Percentiles rank a stretch among this genome's conserved stretches.
Evolutionary conservation across 2,113 vertebrate genomes (phyloP).

Genomic region (Muntiacus reevesi): DNA sequence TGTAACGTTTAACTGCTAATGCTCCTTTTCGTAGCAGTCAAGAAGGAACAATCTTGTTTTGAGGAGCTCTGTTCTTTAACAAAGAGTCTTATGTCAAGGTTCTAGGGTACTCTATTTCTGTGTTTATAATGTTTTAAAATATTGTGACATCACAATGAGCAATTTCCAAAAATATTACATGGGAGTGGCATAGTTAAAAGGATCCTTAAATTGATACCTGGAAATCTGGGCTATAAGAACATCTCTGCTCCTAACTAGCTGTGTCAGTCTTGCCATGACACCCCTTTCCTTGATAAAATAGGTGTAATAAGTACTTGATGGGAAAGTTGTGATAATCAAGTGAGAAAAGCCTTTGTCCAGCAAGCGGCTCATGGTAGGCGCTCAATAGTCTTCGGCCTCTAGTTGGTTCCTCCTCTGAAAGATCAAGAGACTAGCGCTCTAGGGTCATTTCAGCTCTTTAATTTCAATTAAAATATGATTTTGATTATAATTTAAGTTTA

Average conservation of each 20-base stretch:
- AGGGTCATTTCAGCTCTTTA: not conserved
- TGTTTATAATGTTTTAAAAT: not conserved
- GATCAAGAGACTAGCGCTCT: not conserved
- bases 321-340: not conserved
- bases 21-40: not conserved
- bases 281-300: not conserved
- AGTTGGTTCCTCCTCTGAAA: not conserved
- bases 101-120: not conserved
- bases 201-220: not conserved
- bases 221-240: not conserved
- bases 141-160: not conserved
- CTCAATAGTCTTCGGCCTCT: not conserved
- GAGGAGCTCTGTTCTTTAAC: not conserved
- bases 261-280: not conserved
- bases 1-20: not conserved
- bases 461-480: not conserved
- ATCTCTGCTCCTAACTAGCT: not conserved
- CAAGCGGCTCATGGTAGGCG: not conserved
- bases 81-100: not conserved
- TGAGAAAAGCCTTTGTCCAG: not conserved
- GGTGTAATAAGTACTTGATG: not conserved
- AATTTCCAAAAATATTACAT: not conserved
- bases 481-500: conserved; percentile 12
- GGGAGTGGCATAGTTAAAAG: not conserved
- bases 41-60: not conserved